Evolutionary conservation across 2,888 invertebrate genomes (phyloP), one percentile per base, ranked within the genome.

Genomic region (Drosophila quinaria): DNA sequence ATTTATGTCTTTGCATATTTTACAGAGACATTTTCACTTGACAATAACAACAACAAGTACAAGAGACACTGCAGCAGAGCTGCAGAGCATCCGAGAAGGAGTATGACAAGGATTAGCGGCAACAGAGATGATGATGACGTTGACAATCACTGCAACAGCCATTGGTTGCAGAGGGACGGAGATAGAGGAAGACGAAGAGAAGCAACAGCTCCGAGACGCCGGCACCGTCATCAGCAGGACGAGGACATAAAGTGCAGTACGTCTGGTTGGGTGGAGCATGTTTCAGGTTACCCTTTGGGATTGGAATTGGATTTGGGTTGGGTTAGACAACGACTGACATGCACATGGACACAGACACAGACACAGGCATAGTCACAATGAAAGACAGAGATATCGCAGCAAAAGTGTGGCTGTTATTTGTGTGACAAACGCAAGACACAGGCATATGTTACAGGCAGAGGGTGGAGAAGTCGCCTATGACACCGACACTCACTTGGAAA

Each of bases 1-100:
- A 86, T 89, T 86, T 89, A 89, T 86, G 87, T 89, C 78, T 66
- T 59, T 87, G 87, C 85, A 86, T 86, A 89, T 86, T 84, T 87
- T 77, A 87, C 68, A 70, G 73, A 73, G 74, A 77, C 85, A 87
- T 78, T 87, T 86, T 85, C 82, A 89, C 75, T 89, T 86, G 85
- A 86, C 85, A 86, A 87, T 73, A 84, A 78, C 80, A 89, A 80
- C 77, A 55, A 46, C 56, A 70, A 70, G 70, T 61, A 68, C 55
- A 65, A 70, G 70, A 71, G 58, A 33, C 39, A 33, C 37, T 52
- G 51, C 66, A 73, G 55, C 52, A n/a, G 25, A 25, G 6, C 25
- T 25, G 25, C 25, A 25, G 19, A 33, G 54, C 42, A 55, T 17
- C 19, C 59, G 56, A 65, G 60, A 62, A 76, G 66, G 61, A 75